A percentile compares a stretch with the other conserved stretches of the same genome.
Conservation (phyloP, 2,888 invertebrate species). For the Patella depressa region DNA sequence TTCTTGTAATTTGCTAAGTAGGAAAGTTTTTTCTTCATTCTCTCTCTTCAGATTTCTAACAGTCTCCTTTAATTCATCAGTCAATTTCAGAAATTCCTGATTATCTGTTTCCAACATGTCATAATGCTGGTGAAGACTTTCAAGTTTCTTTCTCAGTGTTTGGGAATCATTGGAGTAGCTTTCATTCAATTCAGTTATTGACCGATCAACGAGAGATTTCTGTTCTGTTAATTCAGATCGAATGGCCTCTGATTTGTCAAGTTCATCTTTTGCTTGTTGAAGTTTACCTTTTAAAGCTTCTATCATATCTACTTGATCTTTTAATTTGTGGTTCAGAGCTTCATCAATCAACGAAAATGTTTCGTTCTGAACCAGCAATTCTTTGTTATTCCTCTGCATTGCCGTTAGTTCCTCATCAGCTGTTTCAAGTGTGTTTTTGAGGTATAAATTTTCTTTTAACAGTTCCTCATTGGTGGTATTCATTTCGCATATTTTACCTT, state of each 20-base stretch:
- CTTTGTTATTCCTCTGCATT: background rate
- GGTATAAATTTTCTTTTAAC: background rate
- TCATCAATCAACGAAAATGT: background rate
- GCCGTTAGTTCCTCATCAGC: background rate
- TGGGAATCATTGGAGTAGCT: background rate
- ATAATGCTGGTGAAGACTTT: slow-evolving; percentile 34
- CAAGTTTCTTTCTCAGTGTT: slow-evolving; percentile 31
- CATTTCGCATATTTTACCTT: background rate
- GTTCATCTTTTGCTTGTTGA: background rate
- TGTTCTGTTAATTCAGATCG: slow-evolving; percentile 1
- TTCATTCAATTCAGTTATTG: slow-evolving; percentile 8
- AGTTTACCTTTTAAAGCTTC: background rate
- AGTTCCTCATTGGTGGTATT: background rate
- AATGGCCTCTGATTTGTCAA: background rate
- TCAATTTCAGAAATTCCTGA: slow-evolving; percentile 32
- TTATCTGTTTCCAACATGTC: slow-evolving; percentile 37
- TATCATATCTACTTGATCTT: background rate
- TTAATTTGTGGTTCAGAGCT: slow-evolving; percentile 3
- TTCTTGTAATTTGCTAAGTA: slow-evolving; percentile 27
- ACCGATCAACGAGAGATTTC: background rate
- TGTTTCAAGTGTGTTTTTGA: background rate
- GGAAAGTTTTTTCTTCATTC: slow-evolving; percentile 33
- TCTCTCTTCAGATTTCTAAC: slow-evolving; percentile 41
- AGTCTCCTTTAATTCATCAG: slow-evolving; percentile 30
- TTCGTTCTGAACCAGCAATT: background rate